Evolutionary conservation across 2,888 invertebrate species (phyloP).

Genomic region (Scaptomyza tumidula): DNA sequence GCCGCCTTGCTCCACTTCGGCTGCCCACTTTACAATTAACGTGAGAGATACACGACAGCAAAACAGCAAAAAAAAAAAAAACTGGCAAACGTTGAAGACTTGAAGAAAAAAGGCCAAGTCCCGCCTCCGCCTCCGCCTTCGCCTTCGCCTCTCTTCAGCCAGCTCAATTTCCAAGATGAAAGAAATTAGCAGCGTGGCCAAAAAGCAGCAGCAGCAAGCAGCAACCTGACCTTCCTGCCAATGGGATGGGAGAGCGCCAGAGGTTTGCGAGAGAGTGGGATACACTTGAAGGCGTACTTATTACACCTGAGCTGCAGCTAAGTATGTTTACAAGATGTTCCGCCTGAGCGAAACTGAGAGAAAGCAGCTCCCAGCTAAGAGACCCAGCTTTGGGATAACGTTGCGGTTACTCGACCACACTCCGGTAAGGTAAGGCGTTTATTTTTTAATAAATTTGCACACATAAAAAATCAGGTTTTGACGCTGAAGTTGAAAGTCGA

Average conservation of each 20-base stretch:
- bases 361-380: slow-evolving; percentile 7
- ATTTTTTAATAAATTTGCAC: slow-evolving; percentile 70
- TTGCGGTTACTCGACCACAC: slow-evolving; percentile 11
- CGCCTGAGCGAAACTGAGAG: slow-evolving; percentile 50
- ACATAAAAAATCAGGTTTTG: slow-evolving; percentile 48
- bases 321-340: slow-evolving; percentile 78
- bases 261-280: slow-evolving; percentile 9
- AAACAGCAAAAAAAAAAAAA: no score
- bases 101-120: slow-evolving; percentile 20
- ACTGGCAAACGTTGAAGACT: slow-evolving; percentile 23
- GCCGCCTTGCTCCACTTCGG: background rate
- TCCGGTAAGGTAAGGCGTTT: slow-evolving; percentile 47
- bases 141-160: background rate
- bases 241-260: background rate
- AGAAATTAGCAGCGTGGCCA: slow-evolving; percentile 76
- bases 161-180: slow-evolving; percentile 56
- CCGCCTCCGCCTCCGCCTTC: no score
- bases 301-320: slow-evolving; percentile 79
- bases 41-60: slow-evolving; percentile 67
- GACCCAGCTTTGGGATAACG: slow-evolving; percentile 18
- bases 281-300: slow-evolving; percentile 73
- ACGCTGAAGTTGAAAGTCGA: slow-evolving; percentile 1
- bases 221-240: slow-evolving; percentile 49
- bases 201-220: slow-evolving; percentile 38
- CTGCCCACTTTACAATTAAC: slow-evolving; percentile 64